phyloP scores from a whole-genome alignment of 1,140 invertebrate species.

The Anastrepha ludens region DNA sequence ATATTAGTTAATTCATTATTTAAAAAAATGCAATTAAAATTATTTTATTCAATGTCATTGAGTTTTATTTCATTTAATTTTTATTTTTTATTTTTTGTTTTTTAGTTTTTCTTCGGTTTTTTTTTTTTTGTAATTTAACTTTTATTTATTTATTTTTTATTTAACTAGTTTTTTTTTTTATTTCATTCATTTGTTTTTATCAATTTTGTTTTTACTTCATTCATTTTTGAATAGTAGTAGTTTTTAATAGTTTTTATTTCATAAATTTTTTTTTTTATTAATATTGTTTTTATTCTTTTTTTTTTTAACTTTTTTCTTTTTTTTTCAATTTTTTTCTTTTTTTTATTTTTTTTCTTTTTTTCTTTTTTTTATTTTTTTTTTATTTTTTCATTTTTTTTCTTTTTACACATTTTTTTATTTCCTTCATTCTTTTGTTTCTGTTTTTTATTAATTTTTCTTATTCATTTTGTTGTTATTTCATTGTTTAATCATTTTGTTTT shows the following conservation, averaged over 20 bases:
- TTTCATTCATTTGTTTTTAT: neutral
- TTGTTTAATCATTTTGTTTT: no score
- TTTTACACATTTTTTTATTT: neutral
- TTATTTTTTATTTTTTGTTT: neutral
- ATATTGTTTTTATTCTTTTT: neutral
- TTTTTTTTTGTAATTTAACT: neutral
- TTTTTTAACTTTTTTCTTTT: constrained; percentile 1
- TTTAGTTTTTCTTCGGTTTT: neutral
- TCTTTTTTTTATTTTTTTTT: neutral
- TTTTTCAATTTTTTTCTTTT: neutral
- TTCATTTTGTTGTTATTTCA: no score
- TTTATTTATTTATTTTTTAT: neutral
- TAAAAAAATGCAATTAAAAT: neutral
- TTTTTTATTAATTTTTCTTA: no score
- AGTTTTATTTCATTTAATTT: neutral
- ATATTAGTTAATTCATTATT: neutral
- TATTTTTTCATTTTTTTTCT: neutral
- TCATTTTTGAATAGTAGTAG: no score
- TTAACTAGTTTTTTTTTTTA: neutral
- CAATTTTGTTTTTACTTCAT: neutral
- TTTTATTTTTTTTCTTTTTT: neutral
- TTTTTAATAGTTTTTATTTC: no score
- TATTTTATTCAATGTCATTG: neutral
- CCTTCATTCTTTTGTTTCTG: neutral
- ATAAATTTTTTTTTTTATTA: neutral